These are phyloP conservation scores for Zaprionus africanus DNA, from an alignment of 1,140 invertebrate genomes.

Conservation along the genomic window DNA sequence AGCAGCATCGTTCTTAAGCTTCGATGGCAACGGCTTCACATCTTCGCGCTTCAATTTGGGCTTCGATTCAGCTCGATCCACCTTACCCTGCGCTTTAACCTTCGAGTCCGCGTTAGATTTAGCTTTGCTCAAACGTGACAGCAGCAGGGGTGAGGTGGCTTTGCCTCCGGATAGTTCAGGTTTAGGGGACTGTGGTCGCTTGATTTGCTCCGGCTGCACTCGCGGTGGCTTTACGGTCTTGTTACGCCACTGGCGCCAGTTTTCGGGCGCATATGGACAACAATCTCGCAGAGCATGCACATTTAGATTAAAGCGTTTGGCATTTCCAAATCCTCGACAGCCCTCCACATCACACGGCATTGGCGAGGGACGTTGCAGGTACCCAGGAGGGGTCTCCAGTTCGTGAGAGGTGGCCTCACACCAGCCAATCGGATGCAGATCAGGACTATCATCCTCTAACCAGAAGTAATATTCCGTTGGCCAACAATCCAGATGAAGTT, in stretches of 20 bases:
- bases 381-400: constrained; percentile 91
- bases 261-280: constrained; percentile 90
- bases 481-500: constrained; percentile 97
- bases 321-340: constrained; percentile 92
- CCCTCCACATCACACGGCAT: constrained; percentile 89
- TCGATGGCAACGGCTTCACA: constrained; percentile 1
- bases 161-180: neutral
- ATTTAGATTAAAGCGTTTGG: constrained; percentile 90
- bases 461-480: constrained; percentile 93
- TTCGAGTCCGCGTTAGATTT: neutral
- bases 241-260: constrained; percentile 79
- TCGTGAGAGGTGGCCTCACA: constrained; percentile 94
- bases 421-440: constrained; percentile 97
- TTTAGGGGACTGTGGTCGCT: constrained; percentile 3
- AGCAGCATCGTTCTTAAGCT: neutral
- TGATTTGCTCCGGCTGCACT: constrained; percentile 50
- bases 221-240: constrained; percentile 74
- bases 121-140: neutral
- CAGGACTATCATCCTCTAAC: constrained; percentile 95
- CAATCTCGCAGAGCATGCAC: constrained; percentile 91
- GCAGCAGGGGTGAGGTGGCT: neutral
- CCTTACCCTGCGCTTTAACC: neutral
- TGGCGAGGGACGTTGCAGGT: constrained; percentile 32
- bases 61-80: neutral
- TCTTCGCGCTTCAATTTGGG: constrained; percentile 11